A percentile compares a stretch with the other conserved stretches of the same genome.
These are phyloP conservation scores for Echinometra lucunter DNA, from an alignment of 53 echinoderm and acorn worm species.

Conservation along the genomic window DNA sequence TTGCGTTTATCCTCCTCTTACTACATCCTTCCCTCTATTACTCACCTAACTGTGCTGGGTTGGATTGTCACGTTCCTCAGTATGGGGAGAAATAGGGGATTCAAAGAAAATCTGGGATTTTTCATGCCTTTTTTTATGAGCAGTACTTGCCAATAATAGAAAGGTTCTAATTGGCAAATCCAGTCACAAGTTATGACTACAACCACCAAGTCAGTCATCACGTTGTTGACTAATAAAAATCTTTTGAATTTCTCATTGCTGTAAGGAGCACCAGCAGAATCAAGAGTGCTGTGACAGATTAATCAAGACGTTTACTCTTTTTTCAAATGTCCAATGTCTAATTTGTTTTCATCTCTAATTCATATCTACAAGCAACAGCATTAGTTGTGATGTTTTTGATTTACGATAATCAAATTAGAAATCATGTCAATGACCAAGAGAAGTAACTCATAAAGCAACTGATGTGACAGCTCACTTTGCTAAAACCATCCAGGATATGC, in stretches of 20 bases:
- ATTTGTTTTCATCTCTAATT: background rate
- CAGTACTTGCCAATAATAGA: background rate
- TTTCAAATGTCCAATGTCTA: background rate
- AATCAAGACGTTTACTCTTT: background rate
- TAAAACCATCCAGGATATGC: slow-evolving; percentile 3
- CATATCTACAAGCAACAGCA: background rate
- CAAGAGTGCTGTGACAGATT: background rate
- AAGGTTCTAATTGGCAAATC: slow-evolving; percentile 21
- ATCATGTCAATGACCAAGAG: slow-evolving; percentile 28
- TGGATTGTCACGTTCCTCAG: background rate
- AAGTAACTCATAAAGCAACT: slow-evolving; percentile 19
- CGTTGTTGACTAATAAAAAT: background rate
- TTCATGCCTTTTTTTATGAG: background rate
- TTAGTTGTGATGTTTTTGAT: background rate
- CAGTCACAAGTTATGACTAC: background rate
- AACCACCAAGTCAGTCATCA: background rate
- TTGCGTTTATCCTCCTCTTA: slow-evolving; percentile 43
- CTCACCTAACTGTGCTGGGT: background rate
- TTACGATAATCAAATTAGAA: slow-evolving; percentile 2
- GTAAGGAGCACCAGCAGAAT: background rate
- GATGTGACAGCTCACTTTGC: slow-evolving; percentile 30
- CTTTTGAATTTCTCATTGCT: background rate
- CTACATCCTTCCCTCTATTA: slow-evolving; percentile 18
- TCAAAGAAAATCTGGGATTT: background rate
- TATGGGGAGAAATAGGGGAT: background rate